These are phyloP conservation scores for Balaenoptera acutorostrata DNA, from an alignment of 2,113 vertebrate species.

Conservation along the genomic window DNA sequence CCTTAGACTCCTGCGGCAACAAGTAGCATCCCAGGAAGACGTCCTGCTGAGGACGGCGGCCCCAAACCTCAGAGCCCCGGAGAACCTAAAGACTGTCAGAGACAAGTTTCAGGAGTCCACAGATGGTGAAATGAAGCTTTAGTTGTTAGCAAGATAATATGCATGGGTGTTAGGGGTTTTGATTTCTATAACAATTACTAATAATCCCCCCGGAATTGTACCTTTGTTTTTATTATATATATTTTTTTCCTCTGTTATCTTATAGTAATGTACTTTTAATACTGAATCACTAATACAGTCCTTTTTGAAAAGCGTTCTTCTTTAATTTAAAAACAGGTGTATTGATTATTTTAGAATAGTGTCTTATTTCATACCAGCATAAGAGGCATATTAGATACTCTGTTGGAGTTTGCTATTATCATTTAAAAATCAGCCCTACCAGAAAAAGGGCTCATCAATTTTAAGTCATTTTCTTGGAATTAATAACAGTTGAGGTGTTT, in stretches of 20 bases:
- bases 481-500: neutral
- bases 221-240: neutral
- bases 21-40: slow-evolving; percentile 78
- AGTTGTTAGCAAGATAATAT: neutral
- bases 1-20: slow-evolving; percentile 78
- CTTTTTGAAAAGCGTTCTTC: neutral
- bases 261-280: neutral
- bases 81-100: slow-evolving; percentile 86
- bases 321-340: slow-evolving; percentile 10
- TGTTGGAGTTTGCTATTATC: neutral
- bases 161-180: neutral
- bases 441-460: neutral
- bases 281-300: neutral
- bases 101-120: slow-evolving; percentile 86
- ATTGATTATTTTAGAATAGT: slow-evolving; percentile 6
- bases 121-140: slow-evolving; percentile 82
- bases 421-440: neutral
- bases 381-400: neutral
- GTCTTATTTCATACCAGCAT: neutral
- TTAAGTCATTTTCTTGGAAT: neutral
- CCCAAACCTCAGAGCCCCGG: slow-evolving; percentile 90
- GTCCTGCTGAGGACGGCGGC: slow-evolving; percentile 82
- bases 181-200: neutral
- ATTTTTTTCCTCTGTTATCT: neutral
- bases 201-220: neutral